Evolutionary conservation across 2,113 vertebrate genomes (phyloP).

Genomic region (Ictidomys tridecemlineatus): DNA sequence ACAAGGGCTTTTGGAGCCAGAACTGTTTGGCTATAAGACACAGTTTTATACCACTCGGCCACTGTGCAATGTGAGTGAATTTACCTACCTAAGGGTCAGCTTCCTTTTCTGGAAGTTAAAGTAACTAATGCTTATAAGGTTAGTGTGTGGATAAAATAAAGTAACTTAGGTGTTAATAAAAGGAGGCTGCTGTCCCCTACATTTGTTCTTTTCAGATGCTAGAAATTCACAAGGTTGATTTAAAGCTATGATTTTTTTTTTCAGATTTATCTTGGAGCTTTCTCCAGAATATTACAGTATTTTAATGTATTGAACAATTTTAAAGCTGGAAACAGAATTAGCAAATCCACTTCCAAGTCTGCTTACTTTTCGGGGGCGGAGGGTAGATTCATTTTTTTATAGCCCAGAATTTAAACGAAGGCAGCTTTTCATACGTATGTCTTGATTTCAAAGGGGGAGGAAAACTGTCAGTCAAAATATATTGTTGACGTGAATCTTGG

Average conservation of each 20-base stretch:
- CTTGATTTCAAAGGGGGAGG: neutral
- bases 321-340: neutral
- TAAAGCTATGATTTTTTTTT: neutral
- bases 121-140: neutral
- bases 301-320: neutral
- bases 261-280: neutral
- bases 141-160: neutral
- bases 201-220: neutral
- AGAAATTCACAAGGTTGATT: neutral
- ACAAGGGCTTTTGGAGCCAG: neutral
- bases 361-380: neutral
- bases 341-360: neutral
- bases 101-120: neutral
- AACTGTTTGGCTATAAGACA: neutral
- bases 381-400: slow-evolving; percentile 26
- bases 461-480: slow-evolving; percentile 25
- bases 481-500: slow-evolving; percentile 51
- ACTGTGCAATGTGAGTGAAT: neutral
- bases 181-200: neutral
- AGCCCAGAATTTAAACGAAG: slow-evolving; percentile 26
- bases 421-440: neutral
- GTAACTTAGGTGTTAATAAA: neutral
- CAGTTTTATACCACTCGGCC: neutral
- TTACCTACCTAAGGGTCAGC: neutral
- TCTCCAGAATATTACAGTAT: neutral